phyloP scores from a whole-genome alignment of 2,797 vertebrate genomes.

The Malacoraja senta region DNA sequence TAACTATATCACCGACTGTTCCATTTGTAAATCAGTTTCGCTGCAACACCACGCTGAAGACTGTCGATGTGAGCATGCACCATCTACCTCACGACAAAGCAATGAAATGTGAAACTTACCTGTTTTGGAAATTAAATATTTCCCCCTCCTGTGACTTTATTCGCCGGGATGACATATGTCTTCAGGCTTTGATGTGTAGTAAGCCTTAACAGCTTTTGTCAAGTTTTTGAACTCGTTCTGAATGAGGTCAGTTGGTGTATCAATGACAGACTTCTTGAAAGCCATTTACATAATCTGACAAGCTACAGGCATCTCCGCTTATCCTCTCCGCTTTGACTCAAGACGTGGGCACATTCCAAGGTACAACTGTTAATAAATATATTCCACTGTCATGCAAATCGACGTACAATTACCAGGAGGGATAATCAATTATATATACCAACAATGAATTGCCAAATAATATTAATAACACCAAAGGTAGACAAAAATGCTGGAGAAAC shows the following conservation, averaged over 20 bases:
- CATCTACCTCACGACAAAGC: constrained; percentile 1
- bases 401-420: constrained; percentile 5
- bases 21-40: not conserved
- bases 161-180: constrained; percentile 12
- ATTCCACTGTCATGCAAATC: not conserved
- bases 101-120: constrained; percentile 31
- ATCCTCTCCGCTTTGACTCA: not conserved
- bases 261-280: constrained; percentile 35
- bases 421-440: not conserved
- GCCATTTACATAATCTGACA: constrained; percentile 33
- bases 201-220: constrained; percentile 37
- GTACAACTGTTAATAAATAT: not conserved
- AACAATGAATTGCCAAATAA: not conserved
- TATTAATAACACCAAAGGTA: not conserved
- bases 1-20: not conserved
- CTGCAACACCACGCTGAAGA: not conserved
- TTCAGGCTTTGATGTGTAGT: constrained; percentile 21
- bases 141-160: constrained; percentile 27
- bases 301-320: not conserved
- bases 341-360: not conserved
- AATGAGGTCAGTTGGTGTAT: constrained; percentile 36
- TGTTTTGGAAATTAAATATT: constrained; percentile 37
- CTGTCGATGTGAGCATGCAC: not conserved
- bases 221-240: constrained; percentile 35
- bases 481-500: no score